A percentile compares a stretch with the other conserved stretches of the same genome.
Evolutionary conservation across 2,797 vertebrate species (phyloP).

Genomic region (Propithecus deckenii): DNA sequence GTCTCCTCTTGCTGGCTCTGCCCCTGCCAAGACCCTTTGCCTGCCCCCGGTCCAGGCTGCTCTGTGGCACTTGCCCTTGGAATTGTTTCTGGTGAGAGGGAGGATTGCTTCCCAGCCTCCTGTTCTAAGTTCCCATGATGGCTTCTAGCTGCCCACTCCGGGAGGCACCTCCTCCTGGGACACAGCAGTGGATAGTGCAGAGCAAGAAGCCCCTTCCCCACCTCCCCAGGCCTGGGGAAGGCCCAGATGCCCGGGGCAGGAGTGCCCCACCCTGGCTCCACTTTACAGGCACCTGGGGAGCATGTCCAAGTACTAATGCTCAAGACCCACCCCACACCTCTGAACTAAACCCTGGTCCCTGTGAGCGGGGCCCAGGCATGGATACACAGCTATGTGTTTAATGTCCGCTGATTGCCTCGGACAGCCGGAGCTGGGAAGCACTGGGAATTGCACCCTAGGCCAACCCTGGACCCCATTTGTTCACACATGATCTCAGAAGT

Average conservation of each 20-base stretch:
- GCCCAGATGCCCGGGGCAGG: neutral
- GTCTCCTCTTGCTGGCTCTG: neutral
- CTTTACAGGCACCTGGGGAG: neutral
- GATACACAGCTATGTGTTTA: accelerated
- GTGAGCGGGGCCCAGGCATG: neutral
- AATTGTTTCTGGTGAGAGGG: neutral
- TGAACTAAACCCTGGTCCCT: neutral
- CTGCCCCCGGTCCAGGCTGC: neutral
- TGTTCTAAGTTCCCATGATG: neutral
- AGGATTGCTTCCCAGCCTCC: neutral
- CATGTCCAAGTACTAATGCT: neutral
- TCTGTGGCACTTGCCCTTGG: neutral
- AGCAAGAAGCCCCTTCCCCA: neutral
- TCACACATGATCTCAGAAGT: neutral
- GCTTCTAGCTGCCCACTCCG: neutral
- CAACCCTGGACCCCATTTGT: neutral
- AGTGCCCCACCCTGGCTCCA: neutral
- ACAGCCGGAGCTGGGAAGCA: neutral
- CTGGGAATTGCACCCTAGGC: neutral
- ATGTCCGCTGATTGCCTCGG: neutral
- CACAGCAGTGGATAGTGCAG: neutral
- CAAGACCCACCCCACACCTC: neutral
- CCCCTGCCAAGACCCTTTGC: neutral
- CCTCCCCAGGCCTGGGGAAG: neutral
- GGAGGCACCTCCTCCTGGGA: neutral